phyloP scores from a whole-genome alignment of 30 jellyfish, hydroid and myxozoan species.

The Haliclystus octoradiatus region DNA sequence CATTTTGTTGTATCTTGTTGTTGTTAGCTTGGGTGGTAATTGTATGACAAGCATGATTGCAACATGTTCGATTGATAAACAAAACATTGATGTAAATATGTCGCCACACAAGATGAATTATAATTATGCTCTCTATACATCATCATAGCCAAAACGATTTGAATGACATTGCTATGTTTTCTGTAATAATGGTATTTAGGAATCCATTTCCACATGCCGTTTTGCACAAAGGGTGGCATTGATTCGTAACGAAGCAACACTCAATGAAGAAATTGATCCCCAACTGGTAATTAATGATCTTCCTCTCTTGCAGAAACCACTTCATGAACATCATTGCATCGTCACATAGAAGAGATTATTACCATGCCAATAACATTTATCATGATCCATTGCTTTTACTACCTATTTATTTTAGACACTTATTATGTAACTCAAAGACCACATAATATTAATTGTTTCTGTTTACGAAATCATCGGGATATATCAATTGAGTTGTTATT shows the following conservation, averaged over 20 bases:
- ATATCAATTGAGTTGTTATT: too few relatives aligned
- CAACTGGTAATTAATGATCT: conserved; percentile 43
- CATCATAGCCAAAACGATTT: background rate
- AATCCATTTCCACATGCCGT: conserved; percentile 90
- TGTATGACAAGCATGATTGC: conserved; percentile 99
- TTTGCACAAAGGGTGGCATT: conserved; percentile 96
- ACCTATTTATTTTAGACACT: too few relatives aligned
- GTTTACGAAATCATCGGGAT: too few relatives aligned
- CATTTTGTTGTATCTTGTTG: background rate
- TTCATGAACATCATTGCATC: too few relatives aligned
- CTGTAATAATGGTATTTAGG: conserved; percentile 22
- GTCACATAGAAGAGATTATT: too few relatives aligned
- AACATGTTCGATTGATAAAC: conserved; percentile 82
- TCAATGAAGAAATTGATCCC: conserved; percentile 94
- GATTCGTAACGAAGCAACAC: conserved; percentile 83
- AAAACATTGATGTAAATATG: conserved; percentile 71
- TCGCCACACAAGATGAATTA: background rate
- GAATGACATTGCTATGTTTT: background rate
- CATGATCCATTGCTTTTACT: too few relatives aligned
- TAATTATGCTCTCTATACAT: background rate
- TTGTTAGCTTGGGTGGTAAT: conserved; percentile 84
- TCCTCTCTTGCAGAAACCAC: too few relatives aligned
- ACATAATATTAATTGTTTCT: too few relatives aligned
- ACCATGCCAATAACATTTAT: too few relatives aligned
- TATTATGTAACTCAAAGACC: too few relatives aligned